Conservation (phyloP, 2,888 invertebrate species). For the Arctia plantaginis region DNA sequence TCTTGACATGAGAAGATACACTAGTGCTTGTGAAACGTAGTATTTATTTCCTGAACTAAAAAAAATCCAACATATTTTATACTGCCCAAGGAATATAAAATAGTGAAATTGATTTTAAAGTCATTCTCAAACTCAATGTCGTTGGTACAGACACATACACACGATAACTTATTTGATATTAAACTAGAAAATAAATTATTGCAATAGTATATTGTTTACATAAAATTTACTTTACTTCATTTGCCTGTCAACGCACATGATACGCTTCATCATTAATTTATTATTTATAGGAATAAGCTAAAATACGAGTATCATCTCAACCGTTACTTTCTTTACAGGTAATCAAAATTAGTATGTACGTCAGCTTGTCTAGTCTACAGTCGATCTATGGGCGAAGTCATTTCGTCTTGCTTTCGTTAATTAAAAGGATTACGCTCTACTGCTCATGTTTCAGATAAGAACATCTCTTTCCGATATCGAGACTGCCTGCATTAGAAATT, state of each 20-base stretch:
- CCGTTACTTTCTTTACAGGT: too few relatives aligned
- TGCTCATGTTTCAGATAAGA: constrained; percentile 63
- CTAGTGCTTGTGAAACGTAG: neutral
- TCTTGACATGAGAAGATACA: neutral
- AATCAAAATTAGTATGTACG: neutral
- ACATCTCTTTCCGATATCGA: constrained; percentile 63
- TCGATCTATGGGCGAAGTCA: constrained; percentile 51
- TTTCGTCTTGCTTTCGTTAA: constrained; percentile 69
- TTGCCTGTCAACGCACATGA: neutral
- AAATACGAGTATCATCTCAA: neutral
- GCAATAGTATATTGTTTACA: too few relatives aligned
- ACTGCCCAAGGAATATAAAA: too few relatives aligned
- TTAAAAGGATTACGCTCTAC: constrained; percentile 73
- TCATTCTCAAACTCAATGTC: neutral
- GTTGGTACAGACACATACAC: neutral
- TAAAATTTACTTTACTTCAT: too few relatives aligned
- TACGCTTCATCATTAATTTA: neutral
- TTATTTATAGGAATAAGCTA: neutral
- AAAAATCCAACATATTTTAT: too few relatives aligned
- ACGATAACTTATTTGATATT: too few relatives aligned
- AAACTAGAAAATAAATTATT: too few relatives aligned
- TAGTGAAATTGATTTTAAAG: neutral
- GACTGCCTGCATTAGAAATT: constrained; percentile 53
- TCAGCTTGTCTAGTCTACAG: neutral
- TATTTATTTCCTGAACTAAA: too few relatives aligned